Evolutionary conservation across 2,797 vertebrate genomes (phyloP), one percentile per base, ranked within the genome.

Genomic region (Toxotes lorentzi): DNA sequence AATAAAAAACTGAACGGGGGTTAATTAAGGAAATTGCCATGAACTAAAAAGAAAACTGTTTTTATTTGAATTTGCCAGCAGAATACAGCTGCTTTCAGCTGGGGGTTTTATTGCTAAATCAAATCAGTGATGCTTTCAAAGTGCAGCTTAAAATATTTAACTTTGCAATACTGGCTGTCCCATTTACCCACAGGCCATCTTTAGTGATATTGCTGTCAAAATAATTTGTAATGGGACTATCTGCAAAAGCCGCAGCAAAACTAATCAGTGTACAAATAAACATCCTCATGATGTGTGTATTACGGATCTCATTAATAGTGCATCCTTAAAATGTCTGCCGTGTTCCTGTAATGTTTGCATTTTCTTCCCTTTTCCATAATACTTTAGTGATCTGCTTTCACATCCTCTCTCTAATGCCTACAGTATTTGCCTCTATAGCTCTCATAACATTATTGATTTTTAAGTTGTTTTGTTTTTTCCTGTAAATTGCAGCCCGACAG

Each of bases 401-500:
- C 21, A 2, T 58, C 14, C 2, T 67, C 50, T 7, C 27, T 58
- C 12, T 63, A 13, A 27, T 64, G 38, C 43, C 27, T 38, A 19
- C 56, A 12, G 13, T 57, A 0, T 41, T 70, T 71, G 23, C 30
- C 21, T 67, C 40, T 53, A 4, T 60, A 38, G 0, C 54, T 76
- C 12, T 74, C 16, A 9, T 19, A 56, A 50, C 19, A 35, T 41
- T 43, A 23, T 61, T 45, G 1, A 5, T 48, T 61, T 57, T 41
- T 19, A 50, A 62, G 2, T 30, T n/a, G 30, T 17, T 65, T 35
- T 86, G 53, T 76, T 83, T 84, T 65, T 34, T 45, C 14, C 32
- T 83, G 3, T 76, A 4, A 62, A 68, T 70, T 80, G 47, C 90
- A 99, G 98, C 93, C 98, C 97, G 8, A 96, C 97, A 19, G 97